A percentile compares a stretch with the other conserved stretches of the same genome.
Conservation (phyloP, 2,888 invertebrate species). For the Hoplodrina ambigua region DNA sequence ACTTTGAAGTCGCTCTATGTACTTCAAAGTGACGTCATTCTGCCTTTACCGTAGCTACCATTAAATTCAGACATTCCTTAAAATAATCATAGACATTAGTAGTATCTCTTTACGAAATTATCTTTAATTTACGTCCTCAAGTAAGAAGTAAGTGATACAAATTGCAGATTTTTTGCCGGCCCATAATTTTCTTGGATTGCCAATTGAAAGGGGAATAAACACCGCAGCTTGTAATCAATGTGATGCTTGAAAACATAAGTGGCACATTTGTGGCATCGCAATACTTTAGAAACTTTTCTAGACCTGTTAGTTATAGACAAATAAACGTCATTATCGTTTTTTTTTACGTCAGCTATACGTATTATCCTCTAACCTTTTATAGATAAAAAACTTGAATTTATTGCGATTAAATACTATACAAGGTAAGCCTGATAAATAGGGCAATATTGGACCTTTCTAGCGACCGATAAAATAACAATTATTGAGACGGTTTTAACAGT, state of each 20-base stretch:
- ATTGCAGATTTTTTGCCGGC: conserved; percentile 10
- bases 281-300: background rate
- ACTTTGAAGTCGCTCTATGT: background rate
- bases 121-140: conserved; percentile 9
- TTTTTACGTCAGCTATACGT: background rate
- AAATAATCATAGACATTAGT: conserved; percentile 17
- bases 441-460: conserved; percentile 21
- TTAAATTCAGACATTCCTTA: conserved; percentile 11
- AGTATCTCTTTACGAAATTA: conserved; percentile 26
- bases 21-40: background rate
- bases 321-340: background rate
- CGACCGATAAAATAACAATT: conserved; percentile 26
- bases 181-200: conserved; percentile 4
- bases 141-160: conserved; percentile 15
- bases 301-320: background rate
- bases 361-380: conserved; percentile 1
- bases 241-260: background rate
- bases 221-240: background rate
- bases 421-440: conserved; percentile 9
- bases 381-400: conserved; percentile 20
- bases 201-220: background rate
- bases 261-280: background rate
- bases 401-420: conserved; percentile 14
- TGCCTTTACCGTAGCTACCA: background rate
- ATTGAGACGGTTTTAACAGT: conserved; percentile 6